These are phyloP conservation scores for Harlomillsia oculata DNA, from an alignment of 1,140 invertebrate species.

Conservation along the genomic window DNA sequence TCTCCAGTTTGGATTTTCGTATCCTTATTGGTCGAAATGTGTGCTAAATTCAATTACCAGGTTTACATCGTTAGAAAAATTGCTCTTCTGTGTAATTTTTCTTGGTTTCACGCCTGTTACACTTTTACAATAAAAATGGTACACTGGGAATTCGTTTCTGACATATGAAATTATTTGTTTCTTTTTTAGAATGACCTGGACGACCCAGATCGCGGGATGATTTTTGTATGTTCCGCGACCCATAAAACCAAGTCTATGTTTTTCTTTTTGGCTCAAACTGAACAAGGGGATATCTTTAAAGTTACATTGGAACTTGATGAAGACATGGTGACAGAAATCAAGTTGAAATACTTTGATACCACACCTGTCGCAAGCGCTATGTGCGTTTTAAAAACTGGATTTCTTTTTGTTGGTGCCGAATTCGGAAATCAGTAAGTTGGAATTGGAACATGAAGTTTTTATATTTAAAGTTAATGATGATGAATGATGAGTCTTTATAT, in stretches of 20 bases:
- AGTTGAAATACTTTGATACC: conserved; percentile 99
- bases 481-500: not conserved
- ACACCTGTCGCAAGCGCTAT: conserved; percentile 90
- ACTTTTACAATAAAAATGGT: not conserved
- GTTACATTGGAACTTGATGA: conserved; percentile 97
- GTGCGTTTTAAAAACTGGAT: conserved; percentile 98
- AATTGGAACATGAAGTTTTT: conserved; percentile 4
- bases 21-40: conserved; percentile 34
- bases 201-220: conserved; percentile 97
- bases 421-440: conserved; percentile 97
- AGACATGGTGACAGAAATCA: conserved; percentile 97
- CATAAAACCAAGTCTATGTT: conserved; percentile 99
- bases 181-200: conserved; percentile 84
- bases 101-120: conserved; percentile 26
- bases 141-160: no score
- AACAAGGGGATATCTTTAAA: conserved; percentile 96
- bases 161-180: conserved; percentile 4
- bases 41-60: conserved; percentile 31
- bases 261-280: conserved; percentile 88
- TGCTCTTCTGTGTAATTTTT: conserved; percentile 7
- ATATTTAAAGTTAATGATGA: conserved; percentile 1
- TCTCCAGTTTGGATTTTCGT: conserved; percentile 35
- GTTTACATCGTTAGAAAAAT: conserved; percentile 35
- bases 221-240: conserved; percentile 97
- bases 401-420: conserved; percentile 96